These are phyloP conservation scores for Magallana angulata DNA, from an alignment of 1,140 invertebrate species.

Conservation along the genomic window DNA sequence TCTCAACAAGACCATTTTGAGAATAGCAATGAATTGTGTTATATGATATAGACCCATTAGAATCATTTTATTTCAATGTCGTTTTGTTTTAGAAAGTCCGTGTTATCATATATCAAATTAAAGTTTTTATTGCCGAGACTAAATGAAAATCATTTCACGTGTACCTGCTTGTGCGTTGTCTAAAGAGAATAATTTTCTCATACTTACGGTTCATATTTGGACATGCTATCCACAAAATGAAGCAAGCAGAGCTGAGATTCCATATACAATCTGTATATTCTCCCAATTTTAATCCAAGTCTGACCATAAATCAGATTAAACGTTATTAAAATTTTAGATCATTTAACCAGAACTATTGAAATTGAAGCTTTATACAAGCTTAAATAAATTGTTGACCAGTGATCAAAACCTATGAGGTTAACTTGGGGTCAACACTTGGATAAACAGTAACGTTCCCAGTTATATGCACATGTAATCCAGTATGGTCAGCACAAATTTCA, in stretches of 20 bases:
- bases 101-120: no score
- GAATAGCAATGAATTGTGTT: no score
- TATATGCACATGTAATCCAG: neutral
- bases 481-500: constrained; percentile 28
- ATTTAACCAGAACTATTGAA: constrained; percentile 24
- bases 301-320: constrained; percentile 38
- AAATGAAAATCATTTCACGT: no score
- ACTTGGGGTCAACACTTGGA: constrained; percentile 28
- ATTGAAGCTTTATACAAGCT: constrained; percentile 26
- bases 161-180: no score
- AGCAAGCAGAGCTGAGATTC: constrained; percentile 6
- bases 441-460: constrained; percentile 20
- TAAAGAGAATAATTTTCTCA: neutral
- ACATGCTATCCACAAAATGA: constrained; percentile 19
- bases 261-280: constrained; percentile 25
- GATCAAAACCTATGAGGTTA: constrained; percentile 32
- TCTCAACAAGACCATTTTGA: no score
- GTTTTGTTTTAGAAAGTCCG: no score
- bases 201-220: constrained; percentile 27
- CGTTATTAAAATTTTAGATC: constrained; percentile 6
- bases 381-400: constrained; percentile 38
- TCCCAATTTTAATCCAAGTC: constrained; percentile 25
- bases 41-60: no score
- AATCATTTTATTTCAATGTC: no score
- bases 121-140: no score